These are phyloP conservation scores for Rhabdornis inornatus DNA, from an alignment of 2,113 vertebrate genomes.

Conservation along the genomic window DNA sequence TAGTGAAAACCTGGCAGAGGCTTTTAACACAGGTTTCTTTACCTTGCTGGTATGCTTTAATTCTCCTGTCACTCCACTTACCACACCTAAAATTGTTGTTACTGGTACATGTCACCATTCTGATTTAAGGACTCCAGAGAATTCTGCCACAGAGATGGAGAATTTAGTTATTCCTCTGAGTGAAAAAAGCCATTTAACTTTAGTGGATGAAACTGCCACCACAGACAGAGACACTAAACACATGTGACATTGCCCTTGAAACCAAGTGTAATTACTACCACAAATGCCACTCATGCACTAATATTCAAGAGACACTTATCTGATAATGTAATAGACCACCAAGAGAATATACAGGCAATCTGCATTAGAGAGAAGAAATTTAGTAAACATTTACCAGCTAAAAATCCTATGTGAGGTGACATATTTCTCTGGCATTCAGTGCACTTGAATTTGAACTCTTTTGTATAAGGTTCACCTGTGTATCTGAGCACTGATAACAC, in stretches of 20 bases:
- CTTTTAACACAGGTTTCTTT: neutral
- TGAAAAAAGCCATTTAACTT: conserved; percentile 3
- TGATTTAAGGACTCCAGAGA: neutral
- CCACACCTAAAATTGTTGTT: neutral
- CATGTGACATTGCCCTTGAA: conserved; percentile 28
- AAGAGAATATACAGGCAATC: conserved; percentile 12
- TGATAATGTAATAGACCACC: conserved; percentile 36
- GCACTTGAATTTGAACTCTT: neutral
- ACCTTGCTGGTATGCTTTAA: neutral
- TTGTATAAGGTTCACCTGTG: neutral
- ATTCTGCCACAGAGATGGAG: neutral
- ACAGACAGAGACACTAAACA: conserved; percentile 28
- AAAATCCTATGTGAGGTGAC: neutral
- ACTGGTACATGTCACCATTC: neutral
- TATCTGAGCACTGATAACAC: neutral
- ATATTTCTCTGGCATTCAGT: neutral
- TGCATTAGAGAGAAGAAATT: conserved; percentile 1
- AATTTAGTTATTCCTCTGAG: neutral
- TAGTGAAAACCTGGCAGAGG: neutral
- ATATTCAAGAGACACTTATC: conserved; percentile 36
- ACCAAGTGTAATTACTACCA: conserved; percentile 36
- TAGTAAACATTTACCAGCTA: conserved; percentile 20
- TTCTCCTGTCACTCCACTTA: neutral
- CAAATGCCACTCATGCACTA: conserved; percentile 11
- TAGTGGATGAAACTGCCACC: conserved; percentile 9